phyloP scores from a whole-genome alignment of 2,888 invertebrate species.

The Mesodorylaimus sp. region DNA sequence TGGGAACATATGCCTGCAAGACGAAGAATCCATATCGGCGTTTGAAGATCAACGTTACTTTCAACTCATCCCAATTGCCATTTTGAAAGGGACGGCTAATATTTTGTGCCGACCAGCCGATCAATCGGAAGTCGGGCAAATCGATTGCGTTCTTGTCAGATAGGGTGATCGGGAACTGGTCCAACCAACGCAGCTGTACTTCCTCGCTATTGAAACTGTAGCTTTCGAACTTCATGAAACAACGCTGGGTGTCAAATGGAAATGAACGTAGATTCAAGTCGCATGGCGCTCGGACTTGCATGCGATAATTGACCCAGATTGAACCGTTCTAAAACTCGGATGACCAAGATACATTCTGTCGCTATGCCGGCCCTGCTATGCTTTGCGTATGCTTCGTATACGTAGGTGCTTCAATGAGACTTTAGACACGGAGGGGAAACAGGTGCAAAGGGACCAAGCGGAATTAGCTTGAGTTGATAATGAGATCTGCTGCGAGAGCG shows the following conservation, averaged over 20 bases:
- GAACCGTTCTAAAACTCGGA: constrained; percentile 27
- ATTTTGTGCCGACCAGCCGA: constrained; percentile 20
- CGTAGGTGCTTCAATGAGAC: no score
- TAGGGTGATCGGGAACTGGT: constrained; percentile 22
- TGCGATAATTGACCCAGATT: constrained; percentile 27
- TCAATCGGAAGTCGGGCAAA: constrained; percentile 28
- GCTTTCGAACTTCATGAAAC: constrained; percentile 24
- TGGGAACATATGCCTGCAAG: constrained; percentile 28
- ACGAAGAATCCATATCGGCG: constrained; percentile 29
- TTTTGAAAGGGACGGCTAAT: constrained; percentile 22
- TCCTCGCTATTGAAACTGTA: constrained; percentile 28
- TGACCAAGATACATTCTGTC: no score
- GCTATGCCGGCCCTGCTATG: no score
- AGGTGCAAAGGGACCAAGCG: no score
- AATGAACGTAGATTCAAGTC: constrained; percentile 23
- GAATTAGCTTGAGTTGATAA: no score
- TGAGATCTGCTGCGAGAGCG: no score
- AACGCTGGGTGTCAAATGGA: constrained; percentile 24
- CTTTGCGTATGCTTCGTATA: no score
- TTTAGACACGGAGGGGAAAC: no score
- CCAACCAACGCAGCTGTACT: constrained; percentile 27
- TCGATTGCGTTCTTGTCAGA: constrained; percentile 25
- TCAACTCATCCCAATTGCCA: constrained; percentile 19
- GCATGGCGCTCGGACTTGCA: constrained; percentile 26
- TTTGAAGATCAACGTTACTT: constrained; percentile 27